Conservation (phyloP, 2,113 vertebrate species). For the Micronycteris hirsuta region DNA sequence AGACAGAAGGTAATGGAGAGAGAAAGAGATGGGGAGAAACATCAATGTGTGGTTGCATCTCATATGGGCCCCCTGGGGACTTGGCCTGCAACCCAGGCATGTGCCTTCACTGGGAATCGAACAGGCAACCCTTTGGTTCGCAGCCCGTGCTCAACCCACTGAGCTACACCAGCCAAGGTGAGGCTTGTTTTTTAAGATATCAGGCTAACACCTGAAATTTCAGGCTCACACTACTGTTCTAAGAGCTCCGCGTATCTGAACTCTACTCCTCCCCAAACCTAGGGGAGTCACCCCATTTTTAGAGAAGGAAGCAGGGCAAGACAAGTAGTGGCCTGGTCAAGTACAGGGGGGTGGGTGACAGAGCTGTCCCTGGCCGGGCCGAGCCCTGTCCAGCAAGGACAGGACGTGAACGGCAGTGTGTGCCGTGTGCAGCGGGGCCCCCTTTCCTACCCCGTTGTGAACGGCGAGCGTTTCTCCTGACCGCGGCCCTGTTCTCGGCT, state of each 20-base stretch:
- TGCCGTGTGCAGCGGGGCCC: neutral
- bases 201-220: neutral
- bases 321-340: too few relatives aligned
- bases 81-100: too few relatives aligned
- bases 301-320: neutral
- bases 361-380: neutral
- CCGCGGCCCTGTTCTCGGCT: accelerated
- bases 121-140: too few relatives aligned
- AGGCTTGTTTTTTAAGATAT: neutral
- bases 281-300: accelerated
- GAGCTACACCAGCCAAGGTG: too few relatives aligned
- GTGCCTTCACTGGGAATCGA: too few relatives aligned
- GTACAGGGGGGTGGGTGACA: neutral
- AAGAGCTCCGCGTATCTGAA: neutral
- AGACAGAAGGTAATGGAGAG: too few relatives aligned
- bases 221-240: neutral
- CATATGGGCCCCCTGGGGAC: too few relatives aligned
- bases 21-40: too few relatives aligned
- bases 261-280: neutral
- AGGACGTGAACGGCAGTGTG: accelerated
- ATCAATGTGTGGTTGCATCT: too few relatives aligned
- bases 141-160: too few relatives aligned
- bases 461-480: neutral
- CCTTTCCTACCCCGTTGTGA: too few relatives aligned
- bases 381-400: neutral